These are phyloP conservation scores for Aphelenchoides bicaudatus DNA, from an alignment of 2,888 invertebrate species.

Conservation along the genomic window DNA sequence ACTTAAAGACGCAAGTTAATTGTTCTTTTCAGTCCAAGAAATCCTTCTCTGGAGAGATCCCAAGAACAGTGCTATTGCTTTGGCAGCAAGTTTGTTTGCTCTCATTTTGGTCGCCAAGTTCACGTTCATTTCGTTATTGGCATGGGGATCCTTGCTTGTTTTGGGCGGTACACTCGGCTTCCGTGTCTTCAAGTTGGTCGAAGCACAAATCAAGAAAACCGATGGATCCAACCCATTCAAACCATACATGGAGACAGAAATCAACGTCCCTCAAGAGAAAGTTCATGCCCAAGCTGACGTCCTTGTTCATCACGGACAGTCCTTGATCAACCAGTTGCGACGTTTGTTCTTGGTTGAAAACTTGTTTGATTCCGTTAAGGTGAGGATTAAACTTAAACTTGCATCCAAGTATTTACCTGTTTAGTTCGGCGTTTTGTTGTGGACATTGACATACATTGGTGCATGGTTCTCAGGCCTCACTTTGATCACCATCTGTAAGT, in stretches of 20 bases:
- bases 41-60: constrained; percentile 96
- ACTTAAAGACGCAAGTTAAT: too few species aligned
- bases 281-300: constrained; percentile 81
- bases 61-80: constrained; percentile 80
- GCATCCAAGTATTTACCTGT: constrained; percentile 57
- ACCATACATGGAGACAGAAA: constrained; percentile 35
- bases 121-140: constrained; percentile 65
- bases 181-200: constrained; percentile 80
- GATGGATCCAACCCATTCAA: constrained; percentile 40
- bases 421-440: constrained; percentile 88
- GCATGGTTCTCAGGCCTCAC: constrained; percentile 99
- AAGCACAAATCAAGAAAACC: constrained; percentile 45
- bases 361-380: constrained; percentile 75
- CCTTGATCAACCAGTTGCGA: constrained; percentile 73
- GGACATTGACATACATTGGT: constrained; percentile 94
- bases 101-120: constrained; percentile 80
- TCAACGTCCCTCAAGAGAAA: constrained; percentile 74
- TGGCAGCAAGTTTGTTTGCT: constrained; percentile 68
- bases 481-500: constrained; percentile 84
- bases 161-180: constrained; percentile 84
- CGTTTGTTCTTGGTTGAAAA: constrained; percentile 93
- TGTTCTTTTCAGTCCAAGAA: constrained; percentile 50
- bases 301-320: constrained; percentile 81
- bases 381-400: constrained; percentile 31
- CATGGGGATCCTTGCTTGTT: constrained; percentile 67